phyloP scores from a whole-genome alignment of 2,888 invertebrate species.

The Cheilosia impressa region DNA sequence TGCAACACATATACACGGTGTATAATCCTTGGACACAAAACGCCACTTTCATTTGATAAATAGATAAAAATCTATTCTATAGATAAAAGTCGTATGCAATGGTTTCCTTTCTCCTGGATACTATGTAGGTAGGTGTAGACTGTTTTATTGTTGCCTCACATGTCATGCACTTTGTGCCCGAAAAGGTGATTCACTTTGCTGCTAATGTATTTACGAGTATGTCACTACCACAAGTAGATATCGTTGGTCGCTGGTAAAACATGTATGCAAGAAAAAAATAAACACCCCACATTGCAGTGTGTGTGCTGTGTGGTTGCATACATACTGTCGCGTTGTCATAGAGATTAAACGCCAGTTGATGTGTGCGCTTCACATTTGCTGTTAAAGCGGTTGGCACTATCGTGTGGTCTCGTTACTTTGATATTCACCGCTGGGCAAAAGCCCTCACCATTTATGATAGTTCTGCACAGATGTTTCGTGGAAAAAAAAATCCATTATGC shows the following conservation, averaged over 20 bases:
- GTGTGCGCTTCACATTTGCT: slow-evolving; percentile 37
- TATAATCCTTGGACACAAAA: slow-evolving; percentile 4
- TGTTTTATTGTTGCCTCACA: slow-evolving; percentile 10
- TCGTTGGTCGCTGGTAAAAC: not conserved
- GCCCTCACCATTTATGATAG: not conserved
- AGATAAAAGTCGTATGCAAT: not conserved
- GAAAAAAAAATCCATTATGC: too few species aligned
- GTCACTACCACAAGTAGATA: slow-evolving; percentile 2
- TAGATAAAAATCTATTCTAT: slow-evolving; percentile 33
- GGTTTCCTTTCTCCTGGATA: slow-evolving; percentile 26
- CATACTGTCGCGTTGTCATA: slow-evolving; percentile 51
- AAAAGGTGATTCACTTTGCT: slow-evolving; percentile 47
- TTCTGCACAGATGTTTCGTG: too few species aligned
- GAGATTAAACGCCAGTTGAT: slow-evolving; percentile 69
- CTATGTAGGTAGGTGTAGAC: not conserved
- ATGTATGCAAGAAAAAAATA: slow-evolving; percentile 5
- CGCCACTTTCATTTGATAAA: slow-evolving; percentile 31
- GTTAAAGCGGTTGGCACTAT: slow-evolving; percentile 1
- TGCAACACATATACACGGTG: not conserved
- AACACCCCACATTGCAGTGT: not conserved
- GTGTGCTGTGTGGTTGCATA: slow-evolving; percentile 31
- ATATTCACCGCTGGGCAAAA: not conserved
- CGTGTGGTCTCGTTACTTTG: slow-evolving; percentile 12
- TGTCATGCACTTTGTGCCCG: slow-evolving; percentile 26
- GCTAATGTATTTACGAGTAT: slow-evolving; percentile 22